These are phyloP conservation scores for Odontamblyopus rebecca DNA, from an alignment of 2,797 vertebrate species.

Conservation along the genomic window DNA sequence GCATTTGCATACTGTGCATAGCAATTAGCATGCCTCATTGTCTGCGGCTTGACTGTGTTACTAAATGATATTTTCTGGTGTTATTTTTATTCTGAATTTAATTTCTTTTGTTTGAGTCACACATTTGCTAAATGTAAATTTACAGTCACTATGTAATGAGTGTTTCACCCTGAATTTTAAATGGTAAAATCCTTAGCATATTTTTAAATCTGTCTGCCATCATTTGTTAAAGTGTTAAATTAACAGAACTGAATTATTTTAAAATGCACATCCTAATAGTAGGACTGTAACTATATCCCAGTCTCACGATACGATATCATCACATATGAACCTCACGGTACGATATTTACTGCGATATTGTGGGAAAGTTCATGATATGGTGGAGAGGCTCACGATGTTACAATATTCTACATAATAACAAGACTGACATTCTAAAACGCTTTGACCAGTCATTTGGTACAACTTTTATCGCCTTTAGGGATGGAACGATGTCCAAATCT, in stretches of 20 bases:
- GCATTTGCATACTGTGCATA: conserved; percentile 13
- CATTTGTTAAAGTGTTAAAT: neutral
- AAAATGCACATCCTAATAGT: neutral
- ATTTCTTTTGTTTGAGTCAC: neutral
- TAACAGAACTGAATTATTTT: neutral
- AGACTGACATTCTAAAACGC: too few relatives aligned
- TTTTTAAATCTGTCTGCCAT: neutral
- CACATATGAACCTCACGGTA: too few relatives aligned
- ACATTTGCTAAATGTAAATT: conserved; percentile 3
- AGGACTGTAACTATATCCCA: too few relatives aligned
- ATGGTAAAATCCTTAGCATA: neutral
- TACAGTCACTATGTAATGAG: neutral
- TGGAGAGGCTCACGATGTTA: too few relatives aligned
- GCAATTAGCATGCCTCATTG: conserved; percentile 9
- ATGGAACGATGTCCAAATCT: too few relatives aligned
- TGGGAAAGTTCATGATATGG: too few relatives aligned
- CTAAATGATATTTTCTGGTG: conserved; percentile 9
- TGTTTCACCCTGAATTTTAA: neutral
- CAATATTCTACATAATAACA: too few relatives aligned
- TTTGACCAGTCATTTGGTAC: too few relatives aligned
- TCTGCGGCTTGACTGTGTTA: conserved; percentile 9
- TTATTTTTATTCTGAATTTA: conserved; percentile 8
- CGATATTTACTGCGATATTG: too few relatives aligned
- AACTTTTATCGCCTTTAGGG: too few relatives aligned
- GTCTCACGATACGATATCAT: too few relatives aligned